These are phyloP conservation scores for Cassiopea xamachana DNA, from an alignment of 30 jellyfish, hydroid and myxozoan genomes.

Conservation along the genomic window DNA sequence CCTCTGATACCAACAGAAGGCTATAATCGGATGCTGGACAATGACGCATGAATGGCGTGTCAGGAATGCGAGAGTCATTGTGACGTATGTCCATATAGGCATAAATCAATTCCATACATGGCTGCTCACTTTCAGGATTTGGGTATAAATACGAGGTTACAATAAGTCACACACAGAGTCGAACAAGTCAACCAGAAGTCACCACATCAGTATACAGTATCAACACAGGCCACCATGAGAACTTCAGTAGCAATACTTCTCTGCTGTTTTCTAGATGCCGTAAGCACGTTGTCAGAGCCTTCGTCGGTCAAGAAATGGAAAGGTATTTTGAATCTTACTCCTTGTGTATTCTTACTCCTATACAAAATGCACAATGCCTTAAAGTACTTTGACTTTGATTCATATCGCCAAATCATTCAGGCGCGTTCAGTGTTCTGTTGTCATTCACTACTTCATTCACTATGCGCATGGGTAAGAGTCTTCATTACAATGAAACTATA, in stretches of 20 bases:
- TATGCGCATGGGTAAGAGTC: too few species aligned
- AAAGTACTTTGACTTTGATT: too few species aligned
- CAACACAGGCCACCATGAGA: not conserved
- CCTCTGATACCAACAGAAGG: not conserved
- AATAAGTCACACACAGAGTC: not conserved
- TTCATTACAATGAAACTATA: too few species aligned
- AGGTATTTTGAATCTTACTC: not conserved
- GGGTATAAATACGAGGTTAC: not conserved
- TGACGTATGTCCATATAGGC: conserved; percentile 25
- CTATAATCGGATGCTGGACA: not conserved
- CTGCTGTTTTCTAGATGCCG: not conserved
- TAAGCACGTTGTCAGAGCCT: not conserved
- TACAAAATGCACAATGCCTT: too few species aligned
- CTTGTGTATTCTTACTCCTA: too few species aligned
- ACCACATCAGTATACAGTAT: not conserved
- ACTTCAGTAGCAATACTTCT: not conserved
- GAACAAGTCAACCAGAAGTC: not conserved
- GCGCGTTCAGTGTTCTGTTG: too few species aligned
- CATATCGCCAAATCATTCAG: too few species aligned
- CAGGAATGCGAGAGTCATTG: not conserved
- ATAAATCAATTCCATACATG: not conserved
- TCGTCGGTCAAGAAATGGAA: not conserved
- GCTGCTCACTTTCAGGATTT: not conserved
- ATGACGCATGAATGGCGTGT: conserved; percentile 1
- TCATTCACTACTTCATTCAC: too few species aligned